phyloP scores from a whole-genome alignment of 2,113 vertebrate species.

The Australoheros scitulus region DNA sequence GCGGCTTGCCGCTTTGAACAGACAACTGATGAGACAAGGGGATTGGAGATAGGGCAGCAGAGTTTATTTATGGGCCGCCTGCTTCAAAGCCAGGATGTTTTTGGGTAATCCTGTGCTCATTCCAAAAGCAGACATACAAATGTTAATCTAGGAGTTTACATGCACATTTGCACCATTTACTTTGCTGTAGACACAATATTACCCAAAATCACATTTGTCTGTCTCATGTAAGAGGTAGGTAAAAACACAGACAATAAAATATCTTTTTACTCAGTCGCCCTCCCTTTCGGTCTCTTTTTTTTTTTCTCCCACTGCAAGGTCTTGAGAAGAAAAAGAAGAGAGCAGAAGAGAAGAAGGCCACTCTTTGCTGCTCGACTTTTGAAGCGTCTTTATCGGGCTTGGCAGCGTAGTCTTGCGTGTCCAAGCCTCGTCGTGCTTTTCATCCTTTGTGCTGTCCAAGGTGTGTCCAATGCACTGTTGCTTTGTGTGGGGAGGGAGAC shows the following conservation, averaged over 20 bases:
- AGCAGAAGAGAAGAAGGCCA: conserved; percentile 70
- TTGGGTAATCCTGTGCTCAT: conserved; percentile 65
- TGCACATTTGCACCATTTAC: conserved; percentile 45
- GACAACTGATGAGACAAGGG: conserved; percentile 45
- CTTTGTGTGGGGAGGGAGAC: conserved; percentile 77
- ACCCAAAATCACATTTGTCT: conserved; percentile 29
- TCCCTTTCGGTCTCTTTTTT: conserved; percentile 31
- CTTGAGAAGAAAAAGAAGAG: conserved; percentile 68
- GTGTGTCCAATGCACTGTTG: conserved; percentile 83
- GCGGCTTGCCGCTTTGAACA: conserved; percentile 36
- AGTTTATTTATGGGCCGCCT: conserved; percentile 62
- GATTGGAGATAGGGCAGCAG: conserved; percentile 53
- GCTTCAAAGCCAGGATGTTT: conserved; percentile 66
- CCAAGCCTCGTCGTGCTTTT: conserved; percentile 79
- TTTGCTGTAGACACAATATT: conserved; percentile 44
- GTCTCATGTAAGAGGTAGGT: conserved; percentile 15
- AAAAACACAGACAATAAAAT: conserved; percentile 44
- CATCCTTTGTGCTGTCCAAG: conserved; percentile 83
- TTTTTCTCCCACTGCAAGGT: conserved; percentile 46
- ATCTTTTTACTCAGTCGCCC: conserved; percentile 40
- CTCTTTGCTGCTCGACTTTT: conserved; percentile 75
- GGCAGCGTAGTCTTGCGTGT: conserved; percentile 79
- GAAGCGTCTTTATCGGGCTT: conserved; percentile 84
- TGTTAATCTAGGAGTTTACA: conserved; percentile 69
- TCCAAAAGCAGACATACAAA: conserved; percentile 55